A percentile compares a stretch with the other conserved stretches of the same genome.
phyloP scores from a whole-genome alignment of 2,888 invertebrate species.

The Nemotelus pantherinus region DNA sequence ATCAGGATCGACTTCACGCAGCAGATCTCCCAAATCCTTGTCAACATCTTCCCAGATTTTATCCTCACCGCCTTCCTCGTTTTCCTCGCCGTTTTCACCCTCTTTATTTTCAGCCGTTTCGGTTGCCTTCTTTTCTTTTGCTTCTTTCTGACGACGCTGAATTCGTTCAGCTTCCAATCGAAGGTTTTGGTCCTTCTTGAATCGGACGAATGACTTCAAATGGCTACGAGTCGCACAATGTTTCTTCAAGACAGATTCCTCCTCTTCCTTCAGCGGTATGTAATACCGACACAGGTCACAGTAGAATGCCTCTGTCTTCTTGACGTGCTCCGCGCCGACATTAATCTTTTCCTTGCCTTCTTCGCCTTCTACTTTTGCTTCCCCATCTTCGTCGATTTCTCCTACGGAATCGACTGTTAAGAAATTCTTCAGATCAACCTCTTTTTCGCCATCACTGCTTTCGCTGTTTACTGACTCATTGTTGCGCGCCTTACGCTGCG shows the following conservation, averaged over 20 bases:
- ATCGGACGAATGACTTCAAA: slow-evolving; percentile 79
- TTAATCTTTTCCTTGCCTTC: slow-evolving; percentile 75
- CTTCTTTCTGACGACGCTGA: slow-evolving; percentile 69
- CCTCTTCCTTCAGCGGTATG: slow-evolving; percentile 71
- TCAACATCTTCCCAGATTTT: slow-evolving; percentile 85
- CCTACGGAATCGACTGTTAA: slow-evolving; percentile 90
- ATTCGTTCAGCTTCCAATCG: slow-evolving; percentile 77
- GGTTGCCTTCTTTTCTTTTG: slow-evolving; percentile 51
- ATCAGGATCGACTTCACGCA: slow-evolving; percentile 74
- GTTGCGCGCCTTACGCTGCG: slow-evolving; percentile 69
- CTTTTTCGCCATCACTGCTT: slow-evolving; percentile 75
- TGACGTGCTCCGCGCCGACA: slow-evolving; percentile 80
- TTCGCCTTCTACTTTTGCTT: slow-evolving; percentile 70
- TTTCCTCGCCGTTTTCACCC: slow-evolving; percentile 54
- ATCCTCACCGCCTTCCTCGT: slow-evolving; percentile 71
- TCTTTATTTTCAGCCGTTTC: slow-evolving; percentile 71
- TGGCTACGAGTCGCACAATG: slow-evolving; percentile 82
- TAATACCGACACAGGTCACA: slow-evolving; percentile 84
- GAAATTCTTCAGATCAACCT: slow-evolving; percentile 83
- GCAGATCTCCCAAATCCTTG: slow-evolving; percentile 80
- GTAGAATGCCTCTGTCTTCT: slow-evolving; percentile 80
- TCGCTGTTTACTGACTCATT: slow-evolving; percentile 68
- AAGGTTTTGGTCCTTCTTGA: slow-evolving; percentile 80
- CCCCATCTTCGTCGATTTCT: slow-evolving; percentile 72
- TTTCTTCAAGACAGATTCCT: slow-evolving; percentile 71